Conservation (phyloP, 2,888 invertebrate genomes). For the Lamellibrachia columna region DNA sequence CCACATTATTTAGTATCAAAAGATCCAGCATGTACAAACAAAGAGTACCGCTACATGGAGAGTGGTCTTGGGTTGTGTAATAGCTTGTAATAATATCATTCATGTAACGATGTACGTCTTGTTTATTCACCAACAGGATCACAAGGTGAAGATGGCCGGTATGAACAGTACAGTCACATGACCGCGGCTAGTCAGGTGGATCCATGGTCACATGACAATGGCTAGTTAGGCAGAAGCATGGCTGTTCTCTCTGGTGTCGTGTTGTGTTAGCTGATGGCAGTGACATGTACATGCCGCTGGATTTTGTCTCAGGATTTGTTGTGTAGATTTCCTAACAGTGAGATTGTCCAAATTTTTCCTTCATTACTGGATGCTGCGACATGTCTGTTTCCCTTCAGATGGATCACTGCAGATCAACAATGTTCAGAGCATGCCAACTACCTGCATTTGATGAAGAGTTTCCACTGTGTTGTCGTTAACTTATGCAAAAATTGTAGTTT, state of each 20-base stretch:
- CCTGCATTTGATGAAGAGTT: background rate
- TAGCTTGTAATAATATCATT: too few species aligned
- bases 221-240: background rate
- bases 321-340: background rate
- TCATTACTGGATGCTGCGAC: background rate
- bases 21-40: too few species aligned
- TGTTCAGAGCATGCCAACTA: background rate
- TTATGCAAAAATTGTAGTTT: slow-evolving; percentile 2
- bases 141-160: background rate
- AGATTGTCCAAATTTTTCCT: background rate
- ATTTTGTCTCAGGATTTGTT: background rate
- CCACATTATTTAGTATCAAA: too few species aligned
- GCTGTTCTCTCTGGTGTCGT: background rate
- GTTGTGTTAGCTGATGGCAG: background rate
- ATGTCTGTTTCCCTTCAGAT: background rate
- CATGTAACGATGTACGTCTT: background rate
- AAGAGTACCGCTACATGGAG: too few species aligned
- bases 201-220: background rate
- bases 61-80: too few species aligned
- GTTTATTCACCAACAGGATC: background rate
- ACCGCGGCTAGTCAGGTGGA: background rate
- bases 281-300: background rate
- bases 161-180: background rate
- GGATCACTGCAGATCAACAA: background rate
- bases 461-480: background rate